These are phyloP conservation scores for Eueremaeus valkanovi DNA, from an alignment of 2,888 invertebrate genomes.

Conservation along the genomic window DNA sequence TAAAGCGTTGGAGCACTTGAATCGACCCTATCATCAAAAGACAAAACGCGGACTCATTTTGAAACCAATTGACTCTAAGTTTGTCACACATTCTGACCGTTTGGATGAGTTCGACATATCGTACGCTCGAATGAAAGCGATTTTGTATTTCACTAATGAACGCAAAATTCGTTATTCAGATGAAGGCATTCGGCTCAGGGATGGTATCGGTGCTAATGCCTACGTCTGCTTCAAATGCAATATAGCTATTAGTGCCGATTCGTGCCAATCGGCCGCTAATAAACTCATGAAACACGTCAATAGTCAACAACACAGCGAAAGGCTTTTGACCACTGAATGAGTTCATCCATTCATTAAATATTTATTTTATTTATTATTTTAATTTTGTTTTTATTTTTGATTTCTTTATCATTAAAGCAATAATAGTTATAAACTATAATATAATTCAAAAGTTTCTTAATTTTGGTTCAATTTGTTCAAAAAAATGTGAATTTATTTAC, in stretches of 20 bases:
- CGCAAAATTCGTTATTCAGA: background rate
- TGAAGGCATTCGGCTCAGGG: background rate
- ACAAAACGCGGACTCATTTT: background rate
- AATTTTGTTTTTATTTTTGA: too few relatives aligned
- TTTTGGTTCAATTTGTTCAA: too few relatives aligned
- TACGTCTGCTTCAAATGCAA: slow-evolving; percentile 10
- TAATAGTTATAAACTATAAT: too few relatives aligned
- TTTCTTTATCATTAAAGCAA: too few relatives aligned
- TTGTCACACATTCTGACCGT: background rate
- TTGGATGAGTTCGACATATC: background rate
- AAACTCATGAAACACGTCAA: background rate
- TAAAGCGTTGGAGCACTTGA: background rate
- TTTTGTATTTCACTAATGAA: background rate
- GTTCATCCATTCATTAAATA: too few relatives aligned
- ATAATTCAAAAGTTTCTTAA: too few relatives aligned
- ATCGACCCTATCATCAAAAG: background rate
- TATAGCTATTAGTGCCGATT: background rate
- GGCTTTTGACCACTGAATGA: too few relatives aligned
- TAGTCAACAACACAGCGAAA: background rate
- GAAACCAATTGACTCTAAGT: background rate
- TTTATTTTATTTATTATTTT: too few relatives aligned
- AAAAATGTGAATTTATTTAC: too few relatives aligned
- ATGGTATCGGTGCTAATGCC: slow-evolving; percentile 1
- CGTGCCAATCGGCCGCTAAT: background rate
- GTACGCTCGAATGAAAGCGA: background rate